Conservation (phyloP, 2,797 vertebrate genomes). For the Pseudopleuronectes americanus region DNA sequence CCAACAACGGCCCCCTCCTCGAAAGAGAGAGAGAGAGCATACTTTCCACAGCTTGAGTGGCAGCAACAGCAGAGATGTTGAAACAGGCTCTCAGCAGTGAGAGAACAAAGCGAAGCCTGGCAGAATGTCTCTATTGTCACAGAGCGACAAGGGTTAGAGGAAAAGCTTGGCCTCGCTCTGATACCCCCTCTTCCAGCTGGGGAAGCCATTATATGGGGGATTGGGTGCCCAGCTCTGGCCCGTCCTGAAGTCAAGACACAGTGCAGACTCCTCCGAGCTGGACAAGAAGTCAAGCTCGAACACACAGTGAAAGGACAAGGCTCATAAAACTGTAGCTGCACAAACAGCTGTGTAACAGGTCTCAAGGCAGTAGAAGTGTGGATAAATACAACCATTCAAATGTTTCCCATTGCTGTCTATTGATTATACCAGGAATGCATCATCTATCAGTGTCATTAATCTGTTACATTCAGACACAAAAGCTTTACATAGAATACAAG, state of each 20-base stretch:
- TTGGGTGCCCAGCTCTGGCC: slow-evolving; percentile 49
- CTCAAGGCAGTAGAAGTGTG: neutral
- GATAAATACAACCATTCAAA: neutral
- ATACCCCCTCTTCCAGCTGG: slow-evolving; percentile 61
- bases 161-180: slow-evolving; percentile 48
- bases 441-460: neutral
- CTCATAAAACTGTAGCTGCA: slow-evolving; percentile 20
- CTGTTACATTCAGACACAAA: neutral
- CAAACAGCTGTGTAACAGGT: slow-evolving; percentile 12
- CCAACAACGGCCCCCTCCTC: neutral
- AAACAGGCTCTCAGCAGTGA: slow-evolving; percentile 40
- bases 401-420: neutral
- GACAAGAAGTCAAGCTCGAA: slow-evolving; percentile 30
- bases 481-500: too few relatives aligned
- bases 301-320: slow-evolving; percentile 18
- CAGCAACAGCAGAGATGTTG: slow-evolving; percentile 44
- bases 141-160: slow-evolving; percentile 21
- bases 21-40: slow-evolving; percentile 2
- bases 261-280: slow-evolving; percentile 20
- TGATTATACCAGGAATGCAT: neutral
- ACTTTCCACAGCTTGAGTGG: slow-evolving; percentile 31
- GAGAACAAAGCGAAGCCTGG: slow-evolving; percentile 45
- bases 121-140: slow-evolving; percentile 60
- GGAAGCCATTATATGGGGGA: slow-evolving; percentile 58
- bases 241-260: slow-evolving; percentile 33